phyloP scores from a whole-genome alignment of 92 coral and sea anemone species.

The Phenganax subtilis region DNA sequence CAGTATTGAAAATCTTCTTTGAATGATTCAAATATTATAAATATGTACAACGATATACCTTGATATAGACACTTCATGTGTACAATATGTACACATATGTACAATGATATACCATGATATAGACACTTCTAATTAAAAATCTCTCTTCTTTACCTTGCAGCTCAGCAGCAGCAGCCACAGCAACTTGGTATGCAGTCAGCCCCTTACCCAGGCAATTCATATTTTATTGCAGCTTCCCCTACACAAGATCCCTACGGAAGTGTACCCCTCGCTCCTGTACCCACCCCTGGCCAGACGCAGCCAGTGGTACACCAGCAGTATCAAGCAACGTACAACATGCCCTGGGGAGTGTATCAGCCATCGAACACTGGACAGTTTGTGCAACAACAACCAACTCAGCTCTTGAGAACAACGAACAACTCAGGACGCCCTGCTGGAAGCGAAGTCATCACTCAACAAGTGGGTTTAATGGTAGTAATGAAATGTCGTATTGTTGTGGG shows the following conservation, averaged over 20 bases:
- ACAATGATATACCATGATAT: too few relatives aligned
- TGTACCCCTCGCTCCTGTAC: slow-evolving; percentile 73
- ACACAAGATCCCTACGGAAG: slow-evolving; percentile 89
- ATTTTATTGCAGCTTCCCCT: slow-evolving; percentile 72
- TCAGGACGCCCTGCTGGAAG: slow-evolving; percentile 78
- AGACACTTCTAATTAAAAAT: too few relatives aligned
- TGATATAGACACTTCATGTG: too few relatives aligned
- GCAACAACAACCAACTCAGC: slow-evolving; percentile 54
- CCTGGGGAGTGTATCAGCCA: slow-evolving; percentile 90
- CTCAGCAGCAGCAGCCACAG: slow-evolving; percentile 60
- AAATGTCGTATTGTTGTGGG: too few relatives aligned
- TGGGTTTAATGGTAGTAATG: slow-evolving; percentile 41
- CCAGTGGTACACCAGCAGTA: slow-evolving; percentile 87
- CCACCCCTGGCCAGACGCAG: slow-evolving; percentile 67
- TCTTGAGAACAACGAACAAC: slow-evolving; percentile 62
- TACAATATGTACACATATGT: too few relatives aligned
- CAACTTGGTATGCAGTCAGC: slow-evolving; percentile 74
- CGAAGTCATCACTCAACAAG: slow-evolving; percentile 60
- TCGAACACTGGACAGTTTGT: slow-evolving; percentile 63
- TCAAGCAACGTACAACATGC: slow-evolving; percentile 77
- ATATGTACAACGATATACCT: too few relatives aligned
- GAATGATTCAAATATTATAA: too few relatives aligned
- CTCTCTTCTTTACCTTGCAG: too few relatives aligned
- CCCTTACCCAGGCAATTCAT: slow-evolving; percentile 74
- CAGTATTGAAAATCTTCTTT: too few relatives aligned